Base-by-base conservation (phyloP, 2,888 invertebrate genomes). In the Baccha elongata region DNA sequence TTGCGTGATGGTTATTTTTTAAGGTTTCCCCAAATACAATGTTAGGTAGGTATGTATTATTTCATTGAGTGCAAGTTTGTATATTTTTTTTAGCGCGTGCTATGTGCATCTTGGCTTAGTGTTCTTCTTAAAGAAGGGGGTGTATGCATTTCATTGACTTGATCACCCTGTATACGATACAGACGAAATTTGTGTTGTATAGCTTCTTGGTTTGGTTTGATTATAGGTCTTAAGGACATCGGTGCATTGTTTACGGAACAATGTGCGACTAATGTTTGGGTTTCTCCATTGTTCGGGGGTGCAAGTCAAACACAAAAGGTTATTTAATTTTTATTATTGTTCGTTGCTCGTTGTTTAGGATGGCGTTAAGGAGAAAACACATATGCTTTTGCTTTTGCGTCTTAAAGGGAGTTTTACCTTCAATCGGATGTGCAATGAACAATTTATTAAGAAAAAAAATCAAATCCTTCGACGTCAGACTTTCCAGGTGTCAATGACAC, bases 211-310 rank as follows among this genome's bases (percentile, higher is more conserved):
- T 42, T 53, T 50, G 55, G 50, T 52, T 80, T 58, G 64, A 64
- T 29, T 81, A 81, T 76, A 62, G 62, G 65, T 69, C 71, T 67
- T 75, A 67, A 67, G 19, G 65, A 60, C 48, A 23, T 37, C 55
- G 44, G 11, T 64, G 72, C 78, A 83, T 83, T 83, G 83, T 83
- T 73, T 29, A 52, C 55, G 72, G 73, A 42, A 83, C 83, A 83
- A 83, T 78, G 73, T 73, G 73, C 78, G 68, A 83, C 78, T 78
- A 83, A 83, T 83, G 83, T 83, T 81, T 81, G 42, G 76, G 81
- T 81, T 73, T 60, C 15, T 32, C 5, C 35, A 83, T 83, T 83
- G 83, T 83, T 78, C 78, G 83, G 78, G 83, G 83, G 83, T 78
- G 83, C 83, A 81, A 72, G 40, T 35, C 17, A 8, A 68, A 65